Evolutionary conservation across 2,113 vertebrate genomes (phyloP), one percentile per base, ranked within the genome.

Genomic region (Peromyscus maniculatus): DNA sequence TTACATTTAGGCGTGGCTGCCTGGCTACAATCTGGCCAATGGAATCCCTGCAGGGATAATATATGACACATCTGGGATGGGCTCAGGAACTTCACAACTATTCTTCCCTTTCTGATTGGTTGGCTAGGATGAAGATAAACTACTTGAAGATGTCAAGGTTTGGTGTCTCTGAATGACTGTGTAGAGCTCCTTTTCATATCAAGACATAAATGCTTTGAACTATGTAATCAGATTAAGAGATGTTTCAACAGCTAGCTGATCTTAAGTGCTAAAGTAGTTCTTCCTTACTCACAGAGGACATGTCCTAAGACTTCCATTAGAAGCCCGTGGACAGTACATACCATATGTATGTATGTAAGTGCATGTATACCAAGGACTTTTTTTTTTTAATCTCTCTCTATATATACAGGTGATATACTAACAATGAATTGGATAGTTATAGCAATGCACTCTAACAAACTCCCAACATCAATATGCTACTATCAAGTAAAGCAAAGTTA

Each of bases 171-270:
- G 16, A 78, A n/a, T 66, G 69, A 93, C 46, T 28, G 28, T 89
- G 59, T 77, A 7, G 24, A 91, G 79, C 13, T 39, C 22, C 21
- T 28, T 82, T 52, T 21, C 8, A 91, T 28, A 64, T 62, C 28
- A 59, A 69, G 92, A 84, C 21, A 55, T 19, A 62, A 88, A 91
- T 13, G 46, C 71, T 89, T 10, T 92, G 26, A 26, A 77, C 17
- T 72, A 28, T 79, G 31, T 43, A 39, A 97, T 9, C 49, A 24
- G 64, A 95, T 62, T 80, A 89, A 79, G 78, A 94, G 36, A 86
- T 62, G 33, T 87, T 89, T 92, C 11, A 69, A 75, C 57, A 94
- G 94, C 66, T 74, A 87, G 86, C 13, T 57, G 89, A 95, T 71
- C 10, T 19, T 72, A 83, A n/a, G 21, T 46, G 74, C 55, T 52